These are phyloP conservation scores for Hippocampus kuda DNA, from an alignment of 2,797 vertebrate genomes.

Conservation along the genomic window DNA sequence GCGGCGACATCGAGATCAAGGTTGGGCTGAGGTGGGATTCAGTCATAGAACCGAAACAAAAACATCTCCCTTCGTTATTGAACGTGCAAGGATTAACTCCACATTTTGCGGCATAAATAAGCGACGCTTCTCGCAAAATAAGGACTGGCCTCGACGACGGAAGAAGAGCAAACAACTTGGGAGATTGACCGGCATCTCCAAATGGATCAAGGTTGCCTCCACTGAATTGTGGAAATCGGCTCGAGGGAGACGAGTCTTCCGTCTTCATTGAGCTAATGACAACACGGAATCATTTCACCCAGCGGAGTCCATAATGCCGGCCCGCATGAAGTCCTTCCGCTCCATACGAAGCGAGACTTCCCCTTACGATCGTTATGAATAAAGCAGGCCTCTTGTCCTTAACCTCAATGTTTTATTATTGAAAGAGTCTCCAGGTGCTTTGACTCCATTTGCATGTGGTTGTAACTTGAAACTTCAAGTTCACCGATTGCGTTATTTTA, in stretches of 20 bases:
- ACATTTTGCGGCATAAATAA: too few relatives aligned
- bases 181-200: not conserved
- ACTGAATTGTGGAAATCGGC: not conserved
- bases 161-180: not conserved
- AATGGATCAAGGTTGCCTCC: not conserved
- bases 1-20: not conserved
- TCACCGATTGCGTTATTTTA: constrained; percentile 29
- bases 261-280: not conserved
- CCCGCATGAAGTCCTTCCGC: constrained; percentile 26
- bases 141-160: too few relatives aligned
- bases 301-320: constrained; percentile 5
- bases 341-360: constrained; percentile 20
- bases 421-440: constrained; percentile 44
- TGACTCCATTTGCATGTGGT: constrained; percentile 51
- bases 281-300: not conserved
- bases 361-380: constrained; percentile 45
- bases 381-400: constrained; percentile 38
- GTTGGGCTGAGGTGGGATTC: not conserved
- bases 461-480: constrained; percentile 12
- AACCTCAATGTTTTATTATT: constrained; percentile 50
- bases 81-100: not conserved
- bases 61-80: too few relatives aligned
- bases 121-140: too few relatives aligned
- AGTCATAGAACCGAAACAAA: not conserved
- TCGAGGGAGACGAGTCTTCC: not conserved